Base-by-base conservation (phyloP, 2,888 invertebrate genomes). In the Lasioglossum marginatum region DNA sequence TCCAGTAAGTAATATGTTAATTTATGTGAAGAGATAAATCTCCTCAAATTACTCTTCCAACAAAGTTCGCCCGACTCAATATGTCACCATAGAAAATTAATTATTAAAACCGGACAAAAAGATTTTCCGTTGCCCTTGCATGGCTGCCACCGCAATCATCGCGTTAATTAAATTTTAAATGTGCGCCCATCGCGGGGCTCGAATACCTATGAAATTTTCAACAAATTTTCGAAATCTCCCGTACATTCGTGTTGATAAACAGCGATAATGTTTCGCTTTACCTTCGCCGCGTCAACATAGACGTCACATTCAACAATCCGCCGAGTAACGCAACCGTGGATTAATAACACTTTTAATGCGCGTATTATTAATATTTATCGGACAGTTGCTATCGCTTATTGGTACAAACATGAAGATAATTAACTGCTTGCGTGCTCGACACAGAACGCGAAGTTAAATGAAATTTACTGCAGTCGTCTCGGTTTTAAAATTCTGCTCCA, bases 91-190 rank as follows among this genome's bases (percentile, higher is more conserved):
- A 4, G 60, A 60, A 14, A 27, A 23, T 60, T 60, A 60, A 60
- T 60, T 27, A 60, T 27, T 60, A 60, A 60, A 60, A 27, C 60
- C 5, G 60, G 60, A 27, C 27, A 60, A 60, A 60, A 60, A 60
- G 57, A 57, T 57, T n/a, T 60, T 5, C 60, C 60, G 60, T 60
- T 27, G 4, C 2, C 8, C 60, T 14, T 60, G n/a, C 60, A 60
- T 27, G 27, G 1, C 27, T 27, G 60, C 14, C 60, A 5, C 60
- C 27, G 60, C 60, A 60, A n/a, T 60, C 14, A 27, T 10, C 27
- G 27, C 60, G 60, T 60, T 60, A 60, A 60, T 60, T 60, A 60
- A 60, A 60, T 60, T 60, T 60, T 14, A 60, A 60, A 60, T 27
- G 60, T 0, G 14, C 27, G 5, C 27, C 60, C 19, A 5, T 27